Evolutionary conservation across 1,140 invertebrate species (phyloP), one percentile per base, ranked within the genome.

Genomic region (Zaprionus kolodkinae): DNA sequence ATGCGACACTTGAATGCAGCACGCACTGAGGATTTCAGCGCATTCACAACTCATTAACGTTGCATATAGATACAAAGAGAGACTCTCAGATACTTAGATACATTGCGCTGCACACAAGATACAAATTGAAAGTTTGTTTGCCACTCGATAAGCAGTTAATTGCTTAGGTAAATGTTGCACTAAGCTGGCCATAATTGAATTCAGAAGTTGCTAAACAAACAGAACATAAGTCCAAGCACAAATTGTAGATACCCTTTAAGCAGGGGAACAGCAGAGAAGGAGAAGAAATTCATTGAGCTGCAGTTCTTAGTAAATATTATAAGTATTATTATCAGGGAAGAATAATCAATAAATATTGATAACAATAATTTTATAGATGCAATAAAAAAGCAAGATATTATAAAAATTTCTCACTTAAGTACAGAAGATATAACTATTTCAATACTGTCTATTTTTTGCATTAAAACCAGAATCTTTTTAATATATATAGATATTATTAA

Each of bases 121-220:
- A 56, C 30, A 50, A 71, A 57, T 50, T 33, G 30, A 64, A 54
- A n/a, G 48, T 71, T 71, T 72, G 69, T 72, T 72, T 74, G 40
- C 36, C 25, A 40, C 21, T 43, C 15, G 61, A 72, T 76, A 65
- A 76, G 52, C 66, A 63, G 57, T 48, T 72, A 76, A 76, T 76
- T 76, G 66, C 40, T 70, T 59, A 59, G 27, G n/a, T 52, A 63
- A 74, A 74, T 48, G 38, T 63, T 50, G 27, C 45, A 35, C 60
- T 55, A 45, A 63, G 59, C 45, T 13, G 55, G 9, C 55, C 60
- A 65, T 75, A 65, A 75, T 65, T 71, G 55, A 75, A 75, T 71
- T 38, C 60, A 71, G 50, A 40, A 21, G 33, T 25, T 27, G 27
- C 2, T 13, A 13, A 21, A 17, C 40, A 54, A 60, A 71, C 54